Evolutionary conservation across 1,140 invertebrate genomes (phyloP).

Genomic region (Cherax destructor): DNA sequence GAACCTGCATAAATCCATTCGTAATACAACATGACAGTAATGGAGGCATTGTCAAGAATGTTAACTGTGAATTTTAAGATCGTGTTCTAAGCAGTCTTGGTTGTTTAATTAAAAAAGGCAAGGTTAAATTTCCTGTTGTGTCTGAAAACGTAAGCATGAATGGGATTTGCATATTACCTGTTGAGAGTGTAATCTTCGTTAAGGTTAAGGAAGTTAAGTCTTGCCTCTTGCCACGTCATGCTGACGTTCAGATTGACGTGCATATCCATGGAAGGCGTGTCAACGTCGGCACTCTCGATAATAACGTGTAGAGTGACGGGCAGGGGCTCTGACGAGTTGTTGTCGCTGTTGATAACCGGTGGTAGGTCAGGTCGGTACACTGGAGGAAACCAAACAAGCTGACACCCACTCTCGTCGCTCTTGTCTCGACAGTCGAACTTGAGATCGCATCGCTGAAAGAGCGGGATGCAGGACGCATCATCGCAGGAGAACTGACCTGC

Average conservation of each 20-base stretch:
- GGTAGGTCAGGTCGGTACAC: constrained; percentile 67
- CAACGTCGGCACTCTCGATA: constrained; percentile 66
- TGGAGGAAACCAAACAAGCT: constrained; percentile 64
- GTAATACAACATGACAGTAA: no score
- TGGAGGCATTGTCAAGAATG: no score
- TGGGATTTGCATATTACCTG: constrained; percentile 37
- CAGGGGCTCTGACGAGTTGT: constrained; percentile 34
- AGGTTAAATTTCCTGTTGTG: no score
- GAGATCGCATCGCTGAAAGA: constrained; percentile 79
- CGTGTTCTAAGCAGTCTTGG: no score
- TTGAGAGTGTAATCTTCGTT: constrained; percentile 69
- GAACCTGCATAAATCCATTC: no score
- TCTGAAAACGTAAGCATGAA: neutral
- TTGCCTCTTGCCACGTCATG: constrained; percentile 65
- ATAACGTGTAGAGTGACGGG: constrained; percentile 56
- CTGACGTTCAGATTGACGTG: constrained; percentile 66
- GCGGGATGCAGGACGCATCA: constrained; percentile 76
- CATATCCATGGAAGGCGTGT: constrained; percentile 69
- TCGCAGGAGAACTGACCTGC: constrained; percentile 75
- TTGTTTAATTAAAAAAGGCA: no score
- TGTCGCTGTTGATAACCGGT: constrained; percentile 44
- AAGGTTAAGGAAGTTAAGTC: constrained; percentile 70
- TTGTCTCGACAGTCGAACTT: constrained; percentile 82
- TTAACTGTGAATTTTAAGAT: no score
- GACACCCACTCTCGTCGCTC: constrained; percentile 83